Percentiles rank a stretch among this genome's conserved stretches.
phyloP scores from a whole-genome alignment of 2,113 vertebrate species.

The Potamarius usumacintae region DNA sequence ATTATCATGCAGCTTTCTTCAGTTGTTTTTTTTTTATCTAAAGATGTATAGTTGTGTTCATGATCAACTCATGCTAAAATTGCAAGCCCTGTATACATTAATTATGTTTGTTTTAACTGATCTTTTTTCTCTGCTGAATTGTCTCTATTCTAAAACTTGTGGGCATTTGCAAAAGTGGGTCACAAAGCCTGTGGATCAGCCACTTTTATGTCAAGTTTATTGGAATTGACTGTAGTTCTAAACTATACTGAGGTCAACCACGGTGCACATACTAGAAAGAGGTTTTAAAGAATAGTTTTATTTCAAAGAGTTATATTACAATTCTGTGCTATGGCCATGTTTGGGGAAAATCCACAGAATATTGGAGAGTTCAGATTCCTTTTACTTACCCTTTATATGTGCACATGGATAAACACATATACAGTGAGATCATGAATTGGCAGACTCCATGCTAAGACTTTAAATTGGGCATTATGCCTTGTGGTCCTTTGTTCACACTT shows the following conservation, averaged over 20 bases:
- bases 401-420: constrained; percentile 50
- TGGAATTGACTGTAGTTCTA: constrained; percentile 59
- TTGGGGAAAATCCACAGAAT: constrained; percentile 62
- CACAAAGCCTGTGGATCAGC: constrained; percentile 52
- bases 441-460: constrained; percentile 54
- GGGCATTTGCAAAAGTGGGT: constrained; percentile 54
- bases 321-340: background rate
- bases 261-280: constrained; percentile 59
- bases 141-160: constrained; percentile 26
- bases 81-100: background rate
- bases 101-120: constrained; percentile 28
- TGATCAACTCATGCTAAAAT: background rate
- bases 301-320: background rate
- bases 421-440: constrained; percentile 68
- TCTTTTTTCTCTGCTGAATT: constrained; percentile 20
- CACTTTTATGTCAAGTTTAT: constrained; percentile 63
- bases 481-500: constrained; percentile 52
- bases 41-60: background rate
- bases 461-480: constrained; percentile 48
- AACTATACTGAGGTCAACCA: constrained; percentile 57
- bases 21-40: background rate
- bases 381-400: constrained; percentile 17
- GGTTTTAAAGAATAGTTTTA: constrained; percentile 39
- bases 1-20: background rate
- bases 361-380: constrained; percentile 17